A percentile compares a stretch with the other conserved stretches of the same genome.
Evolutionary conservation across 2,888 invertebrate genomes (phyloP).

Genomic region (Malthinus flaveolus): DNA sequence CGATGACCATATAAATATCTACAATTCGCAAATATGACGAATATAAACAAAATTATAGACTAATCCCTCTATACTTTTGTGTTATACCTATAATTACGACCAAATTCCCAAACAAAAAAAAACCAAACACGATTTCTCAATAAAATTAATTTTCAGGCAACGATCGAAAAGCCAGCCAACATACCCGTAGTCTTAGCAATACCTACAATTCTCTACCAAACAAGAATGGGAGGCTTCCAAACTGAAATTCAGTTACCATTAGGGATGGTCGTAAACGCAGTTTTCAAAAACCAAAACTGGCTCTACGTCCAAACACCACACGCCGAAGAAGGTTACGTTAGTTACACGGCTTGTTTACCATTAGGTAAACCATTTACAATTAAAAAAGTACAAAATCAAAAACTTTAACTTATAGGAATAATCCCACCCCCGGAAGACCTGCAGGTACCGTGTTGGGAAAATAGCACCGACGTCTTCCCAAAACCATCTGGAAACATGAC

Average conservation of each 20-base stretch:
- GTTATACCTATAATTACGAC: background rate
- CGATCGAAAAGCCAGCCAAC: slow-evolving; percentile 79
- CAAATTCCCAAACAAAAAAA: slow-evolving; percentile 5
- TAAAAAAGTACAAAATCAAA: background rate
- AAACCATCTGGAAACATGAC: slow-evolving; percentile 81
- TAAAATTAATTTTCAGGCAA: slow-evolving; percentile 60
- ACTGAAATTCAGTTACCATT: slow-evolving; percentile 71
- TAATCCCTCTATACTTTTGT: background rate
- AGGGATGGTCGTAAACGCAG: slow-evolving; percentile 85
- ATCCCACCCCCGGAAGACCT: slow-evolving; percentile 59
- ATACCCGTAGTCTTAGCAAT: slow-evolving; percentile 82
- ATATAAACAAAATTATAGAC: slow-evolving; percentile 2
- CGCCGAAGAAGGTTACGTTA: slow-evolving; percentile 81
- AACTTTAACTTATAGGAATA: slow-evolving; percentile 40
- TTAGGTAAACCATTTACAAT: slow-evolving; percentile 58
- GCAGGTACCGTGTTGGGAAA: slow-evolving; percentile 78
- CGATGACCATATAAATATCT: slow-evolving; percentile 14
- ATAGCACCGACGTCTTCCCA: slow-evolving; percentile 79
- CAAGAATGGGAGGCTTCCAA: slow-evolving; percentile 69
- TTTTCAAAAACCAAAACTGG: slow-evolving; percentile 85
- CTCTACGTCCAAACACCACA: slow-evolving; percentile 85
- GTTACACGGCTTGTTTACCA: slow-evolving; percentile 76
- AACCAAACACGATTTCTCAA: slow-evolving; percentile 3
- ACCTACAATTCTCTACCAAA: slow-evolving; percentile 74
- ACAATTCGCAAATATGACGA: slow-evolving; percentile 5